phyloP scores from a whole-genome alignment of 2,888 invertebrate genomes.

The Agrotis exclamationis region DNA sequence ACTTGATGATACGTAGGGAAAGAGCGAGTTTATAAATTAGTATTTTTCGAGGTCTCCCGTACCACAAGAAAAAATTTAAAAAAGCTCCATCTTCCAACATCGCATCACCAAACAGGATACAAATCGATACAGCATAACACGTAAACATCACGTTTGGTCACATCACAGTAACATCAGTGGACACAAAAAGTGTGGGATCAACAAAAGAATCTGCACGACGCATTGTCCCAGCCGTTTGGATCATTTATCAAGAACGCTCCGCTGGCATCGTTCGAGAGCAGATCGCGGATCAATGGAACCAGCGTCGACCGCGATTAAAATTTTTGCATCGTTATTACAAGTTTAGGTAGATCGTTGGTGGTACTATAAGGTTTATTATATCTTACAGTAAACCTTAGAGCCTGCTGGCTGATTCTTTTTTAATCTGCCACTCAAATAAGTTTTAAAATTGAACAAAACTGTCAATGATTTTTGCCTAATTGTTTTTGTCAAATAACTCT shows the following conservation, averaged over 20 bases:
- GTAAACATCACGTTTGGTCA: conserved; percentile 78
- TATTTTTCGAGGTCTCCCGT: not conserved
- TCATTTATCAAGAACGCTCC: conserved; percentile 90
- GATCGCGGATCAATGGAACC: conserved; percentile 84
- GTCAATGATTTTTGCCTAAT: too few species aligned
- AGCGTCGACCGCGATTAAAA: conserved; percentile 80
- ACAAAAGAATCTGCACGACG: conserved; percentile 90
- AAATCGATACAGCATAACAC: conserved; percentile 71
- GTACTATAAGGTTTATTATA: not conserved
- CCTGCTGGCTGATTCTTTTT: too few species aligned
- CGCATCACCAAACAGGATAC: conserved; percentile 37
- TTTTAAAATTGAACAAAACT: too few species aligned
- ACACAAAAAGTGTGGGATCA: conserved; percentile 86
- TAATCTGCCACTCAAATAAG: too few species aligned
- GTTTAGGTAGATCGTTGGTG: conserved; percentile 26
- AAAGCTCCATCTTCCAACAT: conserved; percentile 19
- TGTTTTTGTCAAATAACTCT: too few species aligned
- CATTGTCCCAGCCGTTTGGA: conserved; percentile 82
- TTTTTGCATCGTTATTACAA: conserved; percentile 74
- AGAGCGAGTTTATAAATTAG: not conserved
- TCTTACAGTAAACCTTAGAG: too few species aligned
- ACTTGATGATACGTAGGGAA: not conserved
- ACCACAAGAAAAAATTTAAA: not conserved
- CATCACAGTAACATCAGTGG: conserved; percentile 83
- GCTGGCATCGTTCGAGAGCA: conserved; percentile 85